Percentiles rank a stretch among this genome's conserved stretches.
Evolutionary conservation across 2,113 vertebrate species (phyloP).

Genomic region (Penelope pileata): DNA sequence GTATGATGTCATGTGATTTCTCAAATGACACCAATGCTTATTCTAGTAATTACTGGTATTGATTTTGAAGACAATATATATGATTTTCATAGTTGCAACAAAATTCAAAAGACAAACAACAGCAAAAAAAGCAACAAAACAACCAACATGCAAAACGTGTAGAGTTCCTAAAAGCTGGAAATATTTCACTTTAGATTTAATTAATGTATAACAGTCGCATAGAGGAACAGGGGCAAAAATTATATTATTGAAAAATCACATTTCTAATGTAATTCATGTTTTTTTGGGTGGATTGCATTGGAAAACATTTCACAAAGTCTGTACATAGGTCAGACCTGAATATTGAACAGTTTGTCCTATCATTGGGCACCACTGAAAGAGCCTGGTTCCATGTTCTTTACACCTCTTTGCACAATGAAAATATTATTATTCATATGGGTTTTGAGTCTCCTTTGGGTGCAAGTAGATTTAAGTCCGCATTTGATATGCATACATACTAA

Average conservation of each 20-base stretch:
- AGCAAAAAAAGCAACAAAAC: not conserved
- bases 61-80: not conserved
- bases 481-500: not conserved
- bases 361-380: not conserved
- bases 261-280: not conserved
- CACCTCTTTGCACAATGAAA: not conserved
- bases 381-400: not conserved
- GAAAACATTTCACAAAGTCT: not conserved
- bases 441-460: not conserved
- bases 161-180: not conserved
- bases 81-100: not conserved
- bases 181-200: not conserved
- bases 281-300: not conserved
- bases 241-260: not conserved
- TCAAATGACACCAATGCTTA: not conserved
- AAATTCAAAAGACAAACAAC: not conserved
- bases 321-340: not conserved
- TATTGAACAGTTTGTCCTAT: not conserved
- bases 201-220: not conserved
- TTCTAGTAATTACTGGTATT: not conserved
- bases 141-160: not conserved
- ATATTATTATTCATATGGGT: not conserved
- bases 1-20: not conserved
- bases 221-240: not conserved
- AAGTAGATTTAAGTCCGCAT: not conserved